Conservation (phyloP, 2,113 vertebrate genomes). For the Phyllostomus discolor region DNA sequence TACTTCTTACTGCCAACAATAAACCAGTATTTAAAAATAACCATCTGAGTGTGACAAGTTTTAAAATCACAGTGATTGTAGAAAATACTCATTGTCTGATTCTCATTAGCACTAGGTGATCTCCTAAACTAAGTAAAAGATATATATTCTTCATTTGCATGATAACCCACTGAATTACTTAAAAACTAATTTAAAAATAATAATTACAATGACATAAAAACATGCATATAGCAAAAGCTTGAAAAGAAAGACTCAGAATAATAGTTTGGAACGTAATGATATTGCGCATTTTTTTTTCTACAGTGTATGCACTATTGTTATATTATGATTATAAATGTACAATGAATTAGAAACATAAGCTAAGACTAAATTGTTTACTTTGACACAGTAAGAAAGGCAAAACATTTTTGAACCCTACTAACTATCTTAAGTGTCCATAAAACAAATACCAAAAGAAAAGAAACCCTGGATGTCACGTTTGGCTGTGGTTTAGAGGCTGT, state of each 20-base stretch:
- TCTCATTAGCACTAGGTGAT: background rate
- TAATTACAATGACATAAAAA: background rate
- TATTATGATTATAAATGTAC: background rate
- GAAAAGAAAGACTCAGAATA: background rate
- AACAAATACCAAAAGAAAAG: conserved; percentile 26
- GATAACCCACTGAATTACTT: background rate
- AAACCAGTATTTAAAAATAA: background rate
- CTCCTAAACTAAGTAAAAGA: background rate
- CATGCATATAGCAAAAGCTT: background rate
- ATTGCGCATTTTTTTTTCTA: background rate
- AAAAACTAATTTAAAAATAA: background rate
- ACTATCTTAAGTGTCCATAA: conserved; percentile 36
- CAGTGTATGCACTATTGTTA: background rate
- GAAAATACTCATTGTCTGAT: background rate
- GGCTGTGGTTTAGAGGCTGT: background rate
- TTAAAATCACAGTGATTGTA: background rate
- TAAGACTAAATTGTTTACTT: background rate
- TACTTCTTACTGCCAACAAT: background rate
- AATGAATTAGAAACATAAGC: background rate
- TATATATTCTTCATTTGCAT: background rate
- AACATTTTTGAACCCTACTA: conserved; percentile 43
- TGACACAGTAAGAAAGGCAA: conserved; percentile 38
- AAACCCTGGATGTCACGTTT: conserved; percentile 17
- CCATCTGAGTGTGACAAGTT: background rate
- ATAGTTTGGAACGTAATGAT: background rate